Conservation (phyloP, 1,140 invertebrate species). For the Hypsibius dujardini region DNA sequence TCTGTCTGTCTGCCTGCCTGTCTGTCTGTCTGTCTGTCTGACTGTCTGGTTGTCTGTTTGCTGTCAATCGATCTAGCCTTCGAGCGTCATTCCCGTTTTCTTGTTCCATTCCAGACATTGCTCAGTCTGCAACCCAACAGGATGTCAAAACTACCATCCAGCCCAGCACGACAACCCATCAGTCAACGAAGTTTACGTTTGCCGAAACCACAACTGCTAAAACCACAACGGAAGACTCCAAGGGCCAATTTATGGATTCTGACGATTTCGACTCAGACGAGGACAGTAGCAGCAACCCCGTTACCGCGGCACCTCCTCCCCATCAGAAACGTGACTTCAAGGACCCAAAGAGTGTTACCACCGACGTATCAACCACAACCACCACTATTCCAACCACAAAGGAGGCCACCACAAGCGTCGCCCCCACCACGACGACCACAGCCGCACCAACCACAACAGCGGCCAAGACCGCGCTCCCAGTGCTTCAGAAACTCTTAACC, state of each 20-base stretch:
- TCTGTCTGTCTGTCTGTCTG: too few relatives aligned
- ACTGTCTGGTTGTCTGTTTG: too few relatives aligned
- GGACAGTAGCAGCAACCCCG: neutral
- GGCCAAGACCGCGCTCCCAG: neutral
- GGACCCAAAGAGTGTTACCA: too few relatives aligned
- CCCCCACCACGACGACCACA: conserved; percentile 11
- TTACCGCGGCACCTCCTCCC: neutral
- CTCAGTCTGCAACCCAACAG: too few relatives aligned
- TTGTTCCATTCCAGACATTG: too few relatives aligned
- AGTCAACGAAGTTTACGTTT: too few relatives aligned
- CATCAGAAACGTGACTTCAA: neutral
- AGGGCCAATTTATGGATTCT: neutral
- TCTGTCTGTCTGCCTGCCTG: too few relatives aligned
- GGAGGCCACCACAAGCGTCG: conserved; percentile 1
- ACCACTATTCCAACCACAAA: conserved; percentile 2
- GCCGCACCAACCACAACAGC: neutral
- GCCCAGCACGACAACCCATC: too few relatives aligned
- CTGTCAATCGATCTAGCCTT: too few relatives aligned
- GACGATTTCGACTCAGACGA: neutral
- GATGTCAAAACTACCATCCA: too few relatives aligned
- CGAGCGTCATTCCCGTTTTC: too few relatives aligned
- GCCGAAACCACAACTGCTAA: neutral
- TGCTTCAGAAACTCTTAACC: too few relatives aligned
- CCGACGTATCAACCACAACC: neutral
- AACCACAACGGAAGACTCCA: neutral